Evolutionary conservation across 2,797 vertebrate genomes (phyloP).

Genomic region (Aldrovandia affinis): DNA sequence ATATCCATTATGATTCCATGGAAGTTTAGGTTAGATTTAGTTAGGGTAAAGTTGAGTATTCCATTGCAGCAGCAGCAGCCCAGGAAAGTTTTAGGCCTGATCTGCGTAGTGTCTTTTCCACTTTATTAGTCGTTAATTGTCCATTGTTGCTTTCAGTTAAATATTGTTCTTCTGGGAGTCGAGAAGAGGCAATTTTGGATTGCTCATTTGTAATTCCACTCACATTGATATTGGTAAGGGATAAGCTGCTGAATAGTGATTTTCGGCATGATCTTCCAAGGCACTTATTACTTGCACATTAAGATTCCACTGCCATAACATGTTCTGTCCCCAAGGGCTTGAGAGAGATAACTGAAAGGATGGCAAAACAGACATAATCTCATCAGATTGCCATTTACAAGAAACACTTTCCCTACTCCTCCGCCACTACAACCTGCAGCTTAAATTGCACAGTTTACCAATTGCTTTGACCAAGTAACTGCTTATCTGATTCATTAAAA

Average conservation of each 20-base stretch:
- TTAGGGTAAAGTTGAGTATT: not conserved
- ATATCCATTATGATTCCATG: too few relatives aligned
- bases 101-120: not conserved
- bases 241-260: not conserved
- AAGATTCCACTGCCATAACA: not conserved
- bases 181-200: not conserved
- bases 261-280: not conserved
- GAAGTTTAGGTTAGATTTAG: too few relatives aligned
- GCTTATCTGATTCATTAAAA: not conserved
- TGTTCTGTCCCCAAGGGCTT: not conserved
- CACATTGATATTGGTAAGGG: not conserved
- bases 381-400: constrained; percentile 1
- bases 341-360: not conserved
- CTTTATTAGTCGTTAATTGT: not conserved
- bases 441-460: not conserved
- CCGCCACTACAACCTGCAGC: not conserved
- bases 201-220: not conserved
- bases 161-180: not conserved
- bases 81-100: too few relatives aligned
- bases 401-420: not conserved
- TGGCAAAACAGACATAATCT: not conserved
- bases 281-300: constrained; percentile 8
- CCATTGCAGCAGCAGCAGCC: not conserved
- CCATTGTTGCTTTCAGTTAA: not conserved
- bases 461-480: not conserved